phyloP scores from a whole-genome alignment of 2,797 vertebrate species.

The Sebastolobus alascanus region DNA sequence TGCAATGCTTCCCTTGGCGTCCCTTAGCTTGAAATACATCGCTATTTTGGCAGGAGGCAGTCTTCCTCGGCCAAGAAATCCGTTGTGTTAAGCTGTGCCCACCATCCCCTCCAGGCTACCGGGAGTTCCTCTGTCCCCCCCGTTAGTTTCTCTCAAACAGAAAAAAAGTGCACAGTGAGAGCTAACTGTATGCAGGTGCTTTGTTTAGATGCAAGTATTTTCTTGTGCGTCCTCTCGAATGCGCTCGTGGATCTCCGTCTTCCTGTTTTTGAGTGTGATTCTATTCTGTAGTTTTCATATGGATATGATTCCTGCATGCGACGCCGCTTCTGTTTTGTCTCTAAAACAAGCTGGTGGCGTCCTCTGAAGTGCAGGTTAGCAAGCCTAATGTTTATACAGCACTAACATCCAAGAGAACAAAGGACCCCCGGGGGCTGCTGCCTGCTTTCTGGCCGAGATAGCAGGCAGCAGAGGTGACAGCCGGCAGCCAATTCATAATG shows the following conservation, averaged over 20 bases:
- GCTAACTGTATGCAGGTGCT: slow-evolving; percentile 2
- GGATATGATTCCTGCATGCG: slow-evolving; percentile 33
- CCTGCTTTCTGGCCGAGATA: slow-evolving; percentile 35
- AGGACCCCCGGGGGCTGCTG: slow-evolving; percentile 43
- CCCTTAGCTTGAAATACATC: slow-evolving; percentile 51
- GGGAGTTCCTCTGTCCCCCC: slow-evolving; percentile 48
- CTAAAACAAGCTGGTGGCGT: slow-evolving; percentile 36
- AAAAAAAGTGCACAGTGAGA: slow-evolving; percentile 3
- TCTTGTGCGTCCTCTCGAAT: slow-evolving; percentile 1
- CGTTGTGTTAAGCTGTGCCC: slow-evolving; percentile 48
- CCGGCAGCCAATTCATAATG: slow-evolving; percentile 39
- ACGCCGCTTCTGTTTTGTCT: slow-evolving; percentile 44
- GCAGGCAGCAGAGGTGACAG: slow-evolving; percentile 30
- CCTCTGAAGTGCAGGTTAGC: slow-evolving; percentile 62
- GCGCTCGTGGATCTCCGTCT: not conserved
- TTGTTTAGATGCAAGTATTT: slow-evolving; percentile 9
- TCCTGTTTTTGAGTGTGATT: not conserved
- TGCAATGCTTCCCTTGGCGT: slow-evolving; percentile 50
- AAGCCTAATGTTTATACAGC: slow-evolving; percentile 61
- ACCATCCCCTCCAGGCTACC: slow-evolving; percentile 42
- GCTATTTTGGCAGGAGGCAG: slow-evolving; percentile 58
- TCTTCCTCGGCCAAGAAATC: slow-evolving; percentile 61
- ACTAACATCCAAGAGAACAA: slow-evolving; percentile 55
- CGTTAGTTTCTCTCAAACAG: slow-evolving; percentile 27
- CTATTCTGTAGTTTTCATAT: not conserved